Base-by-base conservation (phyloP, 1,140 invertebrate species). In the Harlomillsia oculata region DNA sequence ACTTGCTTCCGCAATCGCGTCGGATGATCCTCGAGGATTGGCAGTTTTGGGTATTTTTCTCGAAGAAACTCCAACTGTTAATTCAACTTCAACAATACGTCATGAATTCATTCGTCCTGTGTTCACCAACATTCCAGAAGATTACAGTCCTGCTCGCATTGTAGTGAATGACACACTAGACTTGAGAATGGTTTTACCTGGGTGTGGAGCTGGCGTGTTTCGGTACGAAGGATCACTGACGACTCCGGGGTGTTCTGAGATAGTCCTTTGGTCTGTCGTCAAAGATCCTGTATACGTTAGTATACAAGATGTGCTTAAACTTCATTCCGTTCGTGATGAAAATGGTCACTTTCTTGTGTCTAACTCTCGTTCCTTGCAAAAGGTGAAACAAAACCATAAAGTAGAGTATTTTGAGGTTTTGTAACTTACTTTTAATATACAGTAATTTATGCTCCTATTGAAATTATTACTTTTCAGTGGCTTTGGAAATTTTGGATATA, bases 171-270 rank as follows among this genome's bases (percentile, higher is more conserved):
- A 13, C 11, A 40, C 18, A 2, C 16, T 40, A 13, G 16, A 40
- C 23, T 2, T 40, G 11, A 16, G 23, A 18, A 8, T 20, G 2
- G 9, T 11, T 11, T 21, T 40, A 18, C 39, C 39, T 2, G 23
- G 11, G 9, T 20, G 16, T 9, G 23, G 20, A 6, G 2, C 18
- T 2, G 72, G 70, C 1, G 72, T 70, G 62, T 78, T 69, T 63
- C 65, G 72, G 2, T 78, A 78, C 65, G 56, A 70, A 30, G 77
- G 77, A 0, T 77, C 76, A 1, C 65, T 78, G 16, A 78, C 77
- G 3, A 49, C 46, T 4, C 46, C 46, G 14, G 13, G 67, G 0
- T 78, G 77, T 55, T 71, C 70, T 48, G 75, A 78, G 51, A 69
- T 69, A 44, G 76, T 78, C 23, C 64, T 67, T 0, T 78, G 77